Evolutionary conservation across 1,140 invertebrate species (phyloP).

Genomic region (Littorina saxatilis): DNA sequence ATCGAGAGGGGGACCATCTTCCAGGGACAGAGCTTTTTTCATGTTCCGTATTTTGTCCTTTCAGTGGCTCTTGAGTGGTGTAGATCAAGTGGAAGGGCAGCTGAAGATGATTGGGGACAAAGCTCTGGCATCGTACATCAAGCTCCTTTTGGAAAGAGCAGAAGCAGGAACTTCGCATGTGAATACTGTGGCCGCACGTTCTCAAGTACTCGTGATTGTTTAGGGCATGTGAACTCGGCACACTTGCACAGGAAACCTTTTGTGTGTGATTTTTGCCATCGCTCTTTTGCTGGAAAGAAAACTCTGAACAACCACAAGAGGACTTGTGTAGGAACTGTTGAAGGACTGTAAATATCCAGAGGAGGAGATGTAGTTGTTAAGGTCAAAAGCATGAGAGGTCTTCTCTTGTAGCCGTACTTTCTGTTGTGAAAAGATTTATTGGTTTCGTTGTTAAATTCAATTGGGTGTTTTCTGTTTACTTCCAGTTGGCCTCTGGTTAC

Average conservation of each 20-base stretch:
- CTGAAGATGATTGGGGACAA: no score
- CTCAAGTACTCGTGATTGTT: background rate
- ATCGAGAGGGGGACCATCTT: no score
- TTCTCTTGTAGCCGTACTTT: background rate
- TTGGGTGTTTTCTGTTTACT: background rate
- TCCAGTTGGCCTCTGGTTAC: constrained; percentile 21
- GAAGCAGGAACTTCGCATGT: no score
- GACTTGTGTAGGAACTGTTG: background rate
- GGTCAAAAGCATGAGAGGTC: background rate
- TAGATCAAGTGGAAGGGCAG: no score
- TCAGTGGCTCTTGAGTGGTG: no score
- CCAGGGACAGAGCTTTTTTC: no score
- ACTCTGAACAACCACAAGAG: constrained; percentile 16
- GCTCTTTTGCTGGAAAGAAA: constrained; percentile 22
- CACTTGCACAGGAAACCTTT: constrained; percentile 11
- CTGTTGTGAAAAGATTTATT: background rate
- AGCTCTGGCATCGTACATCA: no score
- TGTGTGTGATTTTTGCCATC: background rate
- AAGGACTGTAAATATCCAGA: no score
- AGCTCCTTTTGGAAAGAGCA: no score
- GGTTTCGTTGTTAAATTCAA: background rate
- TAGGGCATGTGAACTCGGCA: constrained; percentile 5
- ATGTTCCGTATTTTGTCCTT: no score
- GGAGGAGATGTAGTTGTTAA: background rate
- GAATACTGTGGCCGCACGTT: no score